Evolutionary conservation across 2,888 invertebrate genomes (phyloP).

Genomic region (Limenitis camilla): DNA sequence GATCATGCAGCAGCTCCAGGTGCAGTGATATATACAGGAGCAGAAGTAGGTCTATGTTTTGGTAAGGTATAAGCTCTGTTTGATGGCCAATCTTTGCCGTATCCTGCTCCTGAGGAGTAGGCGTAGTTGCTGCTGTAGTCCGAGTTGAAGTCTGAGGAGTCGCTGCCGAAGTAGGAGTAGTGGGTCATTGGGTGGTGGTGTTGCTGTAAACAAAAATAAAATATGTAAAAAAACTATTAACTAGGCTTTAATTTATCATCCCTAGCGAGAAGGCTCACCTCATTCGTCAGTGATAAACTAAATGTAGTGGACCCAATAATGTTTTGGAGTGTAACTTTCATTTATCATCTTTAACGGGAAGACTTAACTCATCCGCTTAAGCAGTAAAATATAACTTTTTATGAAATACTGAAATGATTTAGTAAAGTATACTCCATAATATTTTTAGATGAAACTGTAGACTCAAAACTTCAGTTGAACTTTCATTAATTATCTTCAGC

Average conservation of each 20-base stretch:
- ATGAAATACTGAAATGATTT: too few relatives aligned
- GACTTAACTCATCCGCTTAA: too few relatives aligned
- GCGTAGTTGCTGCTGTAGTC: slow-evolving; percentile 58
- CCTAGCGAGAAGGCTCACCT: too few relatives aligned
- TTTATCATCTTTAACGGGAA: too few relatives aligned
- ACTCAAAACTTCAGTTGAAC: too few relatives aligned
- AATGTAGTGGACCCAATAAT: too few relatives aligned
- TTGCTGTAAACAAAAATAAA: slow-evolving; percentile 34
- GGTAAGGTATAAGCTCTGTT: slow-evolving; percentile 60
- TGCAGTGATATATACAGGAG: slow-evolving; percentile 58
- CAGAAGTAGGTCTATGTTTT: slow-evolving; percentile 48
- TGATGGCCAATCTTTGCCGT: slow-evolving; percentile 66
- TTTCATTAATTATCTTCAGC: too few relatives aligned
- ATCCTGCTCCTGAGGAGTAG: slow-evolving; percentile 54
- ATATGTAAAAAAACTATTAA: neutral
- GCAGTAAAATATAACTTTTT: too few relatives aligned
- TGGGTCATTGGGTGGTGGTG: slow-evolving; percentile 54
- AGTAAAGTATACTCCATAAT: too few relatives aligned
- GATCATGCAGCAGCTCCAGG: slow-evolving; percentile 43
- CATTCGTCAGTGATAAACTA: too few relatives aligned
- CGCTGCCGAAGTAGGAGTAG: slow-evolving; percentile 59
- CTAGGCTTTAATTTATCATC: neutral
- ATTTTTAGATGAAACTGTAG: too few relatives aligned
- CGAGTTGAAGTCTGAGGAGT: slow-evolving; percentile 50
- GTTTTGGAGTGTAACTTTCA: too few relatives aligned